These are phyloP conservation scores for Malacoctenus gilli DNA, from an alignment of 2,797 vertebrate species.

Conservation along the genomic window DNA sequence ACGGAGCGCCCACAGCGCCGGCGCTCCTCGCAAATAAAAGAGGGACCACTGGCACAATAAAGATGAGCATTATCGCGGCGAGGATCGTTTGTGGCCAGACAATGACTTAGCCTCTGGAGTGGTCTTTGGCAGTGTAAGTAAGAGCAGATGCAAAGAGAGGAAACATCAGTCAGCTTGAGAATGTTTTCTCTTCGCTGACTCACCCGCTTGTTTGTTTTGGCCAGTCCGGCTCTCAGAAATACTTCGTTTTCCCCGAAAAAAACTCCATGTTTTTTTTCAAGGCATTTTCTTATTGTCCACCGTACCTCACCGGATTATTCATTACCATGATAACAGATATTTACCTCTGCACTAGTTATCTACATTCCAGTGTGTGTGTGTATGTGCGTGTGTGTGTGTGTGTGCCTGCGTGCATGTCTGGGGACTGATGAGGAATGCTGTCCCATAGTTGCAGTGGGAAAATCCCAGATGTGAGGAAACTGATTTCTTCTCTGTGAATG, in stretches of 20 bases:
- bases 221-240: constrained; percentile 32
- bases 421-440: constrained; percentile 70
- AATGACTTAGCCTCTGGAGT: constrained; percentile 43
- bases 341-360: constrained; percentile 46
- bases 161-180: constrained; percentile 74
- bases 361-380: constrained; percentile 31
- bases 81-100: constrained; percentile 57
- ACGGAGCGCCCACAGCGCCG: constrained; percentile 9
- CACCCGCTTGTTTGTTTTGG: constrained; percentile 73
- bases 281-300: constrained; percentile 10
- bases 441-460: constrained; percentile 72
- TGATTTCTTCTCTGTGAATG: constrained; percentile 67
- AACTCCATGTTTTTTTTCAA: constrained; percentile 15
- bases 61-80: constrained; percentile 32
- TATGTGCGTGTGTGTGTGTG: too few species aligned
- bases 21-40: constrained; percentile 4
- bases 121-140: constrained; percentile 59
- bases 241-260: constrained; percentile 25
- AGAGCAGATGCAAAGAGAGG: constrained; percentile 67
- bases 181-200: constrained; percentile 65
- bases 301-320: constrained; percentile 3
- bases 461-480: constrained; percentile 78
- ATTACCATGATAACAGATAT: constrained; percentile 40
- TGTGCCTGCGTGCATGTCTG: constrained; percentile 39
- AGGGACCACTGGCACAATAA: constrained; percentile 18